These are phyloP conservation scores for Nothoprocta perdicaria DNA, from an alignment of 2,113 vertebrate species.

Conservation along the genomic window DNA sequence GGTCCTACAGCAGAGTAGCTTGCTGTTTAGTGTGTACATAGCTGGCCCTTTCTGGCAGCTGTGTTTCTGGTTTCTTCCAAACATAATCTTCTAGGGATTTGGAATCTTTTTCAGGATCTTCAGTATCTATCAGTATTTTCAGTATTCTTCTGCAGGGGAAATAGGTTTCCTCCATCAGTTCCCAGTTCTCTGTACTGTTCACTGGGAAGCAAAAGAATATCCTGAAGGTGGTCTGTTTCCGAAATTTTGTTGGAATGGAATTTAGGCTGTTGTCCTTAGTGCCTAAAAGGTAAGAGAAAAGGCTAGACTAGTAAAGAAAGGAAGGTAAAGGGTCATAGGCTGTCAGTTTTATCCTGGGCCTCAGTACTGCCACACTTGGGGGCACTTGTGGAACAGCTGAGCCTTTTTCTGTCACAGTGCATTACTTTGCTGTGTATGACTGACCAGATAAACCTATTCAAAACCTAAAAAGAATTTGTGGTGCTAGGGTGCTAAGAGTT, in stretches of 20 bases:
- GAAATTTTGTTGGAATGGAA: background rate
- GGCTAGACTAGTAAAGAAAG: background rate
- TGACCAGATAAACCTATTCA: background rate
- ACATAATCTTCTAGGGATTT: background rate
- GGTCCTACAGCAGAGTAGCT: background rate
- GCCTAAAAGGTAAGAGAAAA: background rate
- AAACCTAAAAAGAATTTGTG: background rate
- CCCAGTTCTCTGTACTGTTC: background rate
- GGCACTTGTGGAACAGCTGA: background rate
- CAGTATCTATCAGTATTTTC: background rate
- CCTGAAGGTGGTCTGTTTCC: background rate
- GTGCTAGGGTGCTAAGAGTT: background rate
- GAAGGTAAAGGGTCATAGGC: background rate
- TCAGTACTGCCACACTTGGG: accelerated
- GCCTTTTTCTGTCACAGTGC: background rate
- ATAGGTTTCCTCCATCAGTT: background rate
- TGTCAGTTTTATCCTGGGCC: background rate
- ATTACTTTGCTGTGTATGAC: background rate
- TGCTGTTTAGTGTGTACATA: background rate
- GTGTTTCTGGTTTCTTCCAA: too few species aligned
- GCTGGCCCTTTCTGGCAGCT: background rate
- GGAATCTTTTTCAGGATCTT: background rate
- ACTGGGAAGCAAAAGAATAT: background rate
- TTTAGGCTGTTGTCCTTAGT: background rate
- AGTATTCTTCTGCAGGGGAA: background rate